A percentile compares a stretch with the other conserved stretches of the same genome.
Evolutionary conservation across 2,888 invertebrate species (phyloP).

Genomic region (Tipula vernalis): DNA sequence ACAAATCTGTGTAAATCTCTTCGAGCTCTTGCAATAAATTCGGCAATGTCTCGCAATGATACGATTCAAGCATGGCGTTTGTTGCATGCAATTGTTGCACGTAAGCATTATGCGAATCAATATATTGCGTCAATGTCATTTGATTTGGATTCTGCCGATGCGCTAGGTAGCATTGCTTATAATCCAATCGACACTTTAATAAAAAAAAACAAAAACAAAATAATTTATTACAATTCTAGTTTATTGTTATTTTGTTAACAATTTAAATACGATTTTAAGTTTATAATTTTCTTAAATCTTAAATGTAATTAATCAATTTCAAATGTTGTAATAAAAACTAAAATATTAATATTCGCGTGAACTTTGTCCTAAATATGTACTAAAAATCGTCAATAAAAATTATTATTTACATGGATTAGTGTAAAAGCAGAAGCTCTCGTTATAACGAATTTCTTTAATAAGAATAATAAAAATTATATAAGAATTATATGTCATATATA

Average conservation of each 20-base stretch:
- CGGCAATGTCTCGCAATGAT: conserved; percentile 74
- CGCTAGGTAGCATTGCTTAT: conserved; percentile 69
- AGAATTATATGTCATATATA: too few species aligned
- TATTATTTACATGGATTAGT: too few species aligned
- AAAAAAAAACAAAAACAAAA: neutral
- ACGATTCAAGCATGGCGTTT: conserved; percentile 85
- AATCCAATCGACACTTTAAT: conserved; percentile 73
- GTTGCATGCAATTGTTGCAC: conserved; percentile 85
- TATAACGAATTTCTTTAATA: too few species aligned
- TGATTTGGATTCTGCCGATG: conserved; percentile 63
- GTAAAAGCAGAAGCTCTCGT: too few species aligned
- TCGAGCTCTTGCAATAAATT: conserved; percentile 82
- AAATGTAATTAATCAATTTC: neutral
- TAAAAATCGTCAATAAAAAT: too few species aligned
- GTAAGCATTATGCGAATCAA: conserved; percentile 88
- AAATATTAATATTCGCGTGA: neutral
- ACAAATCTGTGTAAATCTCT: conserved; percentile 83
- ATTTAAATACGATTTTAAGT: neutral
- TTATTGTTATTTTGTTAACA: neutral
- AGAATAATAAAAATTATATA: too few species aligned
- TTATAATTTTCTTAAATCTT: neutral
- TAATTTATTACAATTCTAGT: neutral
- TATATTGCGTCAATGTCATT: conserved; percentile 60
- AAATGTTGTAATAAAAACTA: neutral
- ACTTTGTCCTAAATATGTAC: too few species aligned